Evolutionary conservation across 1,140 invertebrate species (phyloP).

Genomic region (Rhopalosiphum padi): DNA sequence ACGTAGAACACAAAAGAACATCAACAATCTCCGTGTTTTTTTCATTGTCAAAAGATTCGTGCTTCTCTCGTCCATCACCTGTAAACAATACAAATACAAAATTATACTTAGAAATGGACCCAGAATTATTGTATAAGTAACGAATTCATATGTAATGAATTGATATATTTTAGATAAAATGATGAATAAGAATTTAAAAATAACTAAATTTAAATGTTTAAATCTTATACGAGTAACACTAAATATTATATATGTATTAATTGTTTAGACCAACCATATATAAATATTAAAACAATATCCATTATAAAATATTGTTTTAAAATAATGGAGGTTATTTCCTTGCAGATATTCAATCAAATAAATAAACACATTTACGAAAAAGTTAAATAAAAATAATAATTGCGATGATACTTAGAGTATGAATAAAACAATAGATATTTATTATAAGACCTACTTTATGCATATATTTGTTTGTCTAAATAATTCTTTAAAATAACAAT

Average conservation of each 20-base stretch:
- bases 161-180: background rate
- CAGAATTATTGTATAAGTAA: background rate
- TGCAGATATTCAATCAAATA: background rate
- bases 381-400: background rate
- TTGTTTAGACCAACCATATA: background rate
- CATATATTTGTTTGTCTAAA: background rate
- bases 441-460: background rate
- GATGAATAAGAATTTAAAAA: background rate
- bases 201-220: background rate
- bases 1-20: constrained; percentile 82
- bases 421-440: background rate
- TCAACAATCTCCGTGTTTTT: constrained; percentile 76
- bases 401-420: background rate
- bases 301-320: background rate
- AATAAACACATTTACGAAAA: background rate
- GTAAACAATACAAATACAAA: background rate
- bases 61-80: constrained; percentile 47
- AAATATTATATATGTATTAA: background rate
- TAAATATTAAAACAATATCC: background rate
- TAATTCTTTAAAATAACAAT: constrained; percentile 3
- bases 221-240: background rate
- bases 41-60: constrained; percentile 22
- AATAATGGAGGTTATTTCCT: background rate
- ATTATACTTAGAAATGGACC: background rate
- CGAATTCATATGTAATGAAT: too few relatives aligned